Base-by-base conservation (phyloP, 37 sponge, comb jelly and placozoan genomes). In the Agelas oroides region DNA sequence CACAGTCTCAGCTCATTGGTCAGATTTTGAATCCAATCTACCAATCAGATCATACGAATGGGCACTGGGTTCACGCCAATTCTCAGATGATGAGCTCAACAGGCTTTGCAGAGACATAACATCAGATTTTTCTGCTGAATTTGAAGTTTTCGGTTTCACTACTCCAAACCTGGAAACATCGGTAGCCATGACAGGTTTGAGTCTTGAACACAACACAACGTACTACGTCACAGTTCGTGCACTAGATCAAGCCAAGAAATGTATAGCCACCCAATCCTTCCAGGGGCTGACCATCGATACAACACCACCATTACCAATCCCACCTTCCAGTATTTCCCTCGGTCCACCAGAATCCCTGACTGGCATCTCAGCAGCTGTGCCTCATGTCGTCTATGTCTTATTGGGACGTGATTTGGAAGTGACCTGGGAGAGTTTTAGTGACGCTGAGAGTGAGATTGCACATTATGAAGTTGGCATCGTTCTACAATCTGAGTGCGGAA, bases 191-290 rank as follows among this genome's bases (percentile, higher is more conserved):
- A 55, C 67, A 0, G 73, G 53, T 17, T 63, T 94, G 5, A 30
- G 62, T 41, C 90, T 96, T 17, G 18, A 69, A 3, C 79, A 90
- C n/a, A 89, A 87, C 37, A 56, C 67, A 0, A 71, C 85, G 0
- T 96, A 96, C 77, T 96, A 85, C 61, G 83, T 91, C 28, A 71
- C 85, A 55, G 46, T 96, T 39, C 67, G 97, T 79, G 94, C 83
- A 18, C 38, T 93, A 1, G 97, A 96, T 64, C 71, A 92, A 57
- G 89, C 94, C 0, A 63, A 76, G 18, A 84, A 91, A 35, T 96
- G 97, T 76, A 25, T 86, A 0, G 59, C 90, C 14, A 60, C 76
- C 0, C 34, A 18, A 28, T 75, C 80, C 1, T 52, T 82, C 20
- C 8, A 62, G 5, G 76, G 61, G 1, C 55, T 85, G 14, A 81